A percentile compares a stretch with the other conserved stretches of the same genome.
Conservation (phyloP, 2,888 invertebrate genomes). For the Elegia similella region DNA sequence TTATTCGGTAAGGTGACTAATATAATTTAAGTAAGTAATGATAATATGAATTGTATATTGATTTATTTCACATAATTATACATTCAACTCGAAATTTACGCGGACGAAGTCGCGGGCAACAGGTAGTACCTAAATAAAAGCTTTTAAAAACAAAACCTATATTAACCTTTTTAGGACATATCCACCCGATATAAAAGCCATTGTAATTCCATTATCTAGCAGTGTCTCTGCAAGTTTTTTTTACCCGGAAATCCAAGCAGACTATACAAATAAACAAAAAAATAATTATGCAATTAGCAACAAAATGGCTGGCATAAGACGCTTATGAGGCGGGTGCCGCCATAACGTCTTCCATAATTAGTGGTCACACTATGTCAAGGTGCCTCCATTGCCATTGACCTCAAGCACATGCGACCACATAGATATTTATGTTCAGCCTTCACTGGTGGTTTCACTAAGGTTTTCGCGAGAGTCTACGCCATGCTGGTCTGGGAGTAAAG, state of each 20-base stretch:
- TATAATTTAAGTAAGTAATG: too few relatives aligned
- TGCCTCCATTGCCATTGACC: conserved; percentile 9
- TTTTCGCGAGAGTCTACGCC: background rate
- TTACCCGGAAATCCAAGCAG: background rate
- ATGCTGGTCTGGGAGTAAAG: too few relatives aligned
- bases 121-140: too few relatives aligned
- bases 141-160: too few relatives aligned
- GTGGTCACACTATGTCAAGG: conserved; percentile 8
- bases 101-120: too few relatives aligned
- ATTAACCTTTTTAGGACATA: too few relatives aligned
- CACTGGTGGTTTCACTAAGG: background rate
- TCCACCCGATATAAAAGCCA: too few relatives aligned
- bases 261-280: background rate
- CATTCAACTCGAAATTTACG: too few relatives aligned
- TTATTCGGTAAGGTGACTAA: too few relatives aligned
- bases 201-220: too few relatives aligned
- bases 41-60: too few relatives aligned
- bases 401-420: conserved; percentile 7
- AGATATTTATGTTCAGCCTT: background rate
- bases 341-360: conserved; percentile 8
- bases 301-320: background rate
- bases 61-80: too few relatives aligned
- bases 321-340: background rate
- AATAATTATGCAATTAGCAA: background rate
- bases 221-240: background rate